Base-by-base conservation (phyloP, 2,797 vertebrate genomes). In the Sebastes trivittatus region DNA sequence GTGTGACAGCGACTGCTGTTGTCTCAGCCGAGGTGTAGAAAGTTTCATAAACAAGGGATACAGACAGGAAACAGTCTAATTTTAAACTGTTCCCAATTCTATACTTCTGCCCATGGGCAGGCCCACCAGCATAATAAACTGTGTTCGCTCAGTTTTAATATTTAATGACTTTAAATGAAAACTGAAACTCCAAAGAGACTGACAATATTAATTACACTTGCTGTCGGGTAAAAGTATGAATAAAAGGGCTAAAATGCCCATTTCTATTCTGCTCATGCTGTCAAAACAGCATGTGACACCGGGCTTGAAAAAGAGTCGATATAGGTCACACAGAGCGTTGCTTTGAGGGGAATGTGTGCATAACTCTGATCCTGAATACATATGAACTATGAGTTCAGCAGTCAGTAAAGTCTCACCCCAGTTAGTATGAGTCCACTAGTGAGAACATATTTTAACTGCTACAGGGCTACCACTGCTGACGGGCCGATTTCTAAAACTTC, bases 111-210 rank as follows among this genome's bases (percentile, higher is more conserved):
- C 60, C 55, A 34, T 64, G 29, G 69, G 54, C 72, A 69, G 58
- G 75, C n/a, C 81, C 38, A 72, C 68, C 75, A 67, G 59, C 66
- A 77, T 77, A 52, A 72, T 70, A 58, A 80, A 78, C 64, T 55
- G 49, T 8, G 46, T 61, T 83, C 75, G 61, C 64, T 84, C 66
- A 54, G 25, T 74, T 85, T 90, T 71, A 87, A 92, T 87, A 78
- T 85, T 88, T 88, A 67, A 91, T 82, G 58, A 75, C 42, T 29
- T 75, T 11, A 83, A 88, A 89, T 87, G 79, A 84, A 90, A 89
- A 77, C 64, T 82, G 65, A 88, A 75, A 78, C 62, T 76, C 64
- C 46, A 63, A 76, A 68, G 38, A 62, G 59, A 70, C 59, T 56
- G 69, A 77, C 70, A 68, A 67, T 67, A 79, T 82, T 80, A 85